These are phyloP conservation scores for Sarcophaga bullata DNA, from an alignment of 1,140 invertebrate species.

Conservation along the genomic window DNA sequence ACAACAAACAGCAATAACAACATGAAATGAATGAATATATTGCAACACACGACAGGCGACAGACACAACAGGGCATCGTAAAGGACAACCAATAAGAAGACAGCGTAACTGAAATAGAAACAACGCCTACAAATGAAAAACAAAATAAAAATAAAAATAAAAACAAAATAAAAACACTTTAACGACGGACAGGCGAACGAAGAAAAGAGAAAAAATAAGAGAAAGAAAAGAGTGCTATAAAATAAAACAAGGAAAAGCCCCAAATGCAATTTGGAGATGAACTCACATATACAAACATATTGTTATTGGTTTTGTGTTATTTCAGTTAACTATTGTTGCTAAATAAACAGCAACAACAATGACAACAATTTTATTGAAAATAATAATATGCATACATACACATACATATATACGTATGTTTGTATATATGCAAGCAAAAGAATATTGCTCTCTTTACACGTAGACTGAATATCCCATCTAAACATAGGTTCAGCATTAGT, in stretches of 20 bases:
- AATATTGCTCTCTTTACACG: not conserved
- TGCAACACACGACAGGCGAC: no score
- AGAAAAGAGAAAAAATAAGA: not conserved
- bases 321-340: constrained; percentile 12
- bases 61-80: not conserved
- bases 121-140: constrained; percentile 4
- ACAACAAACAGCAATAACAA: constrained; percentile 12
- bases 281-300: not conserved
- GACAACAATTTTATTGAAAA: constrained; percentile 7
- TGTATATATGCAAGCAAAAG: not conserved
- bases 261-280: not conserved
- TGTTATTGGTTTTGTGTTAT: not conserved
- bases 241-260: not conserved
- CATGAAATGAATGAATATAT: not conserved
- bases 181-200: not conserved
- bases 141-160: not conserved
- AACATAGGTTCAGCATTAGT: no score
- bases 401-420: no score
- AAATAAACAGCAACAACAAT: not conserved
- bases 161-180: not conserved
- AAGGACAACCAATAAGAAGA: not conserved
- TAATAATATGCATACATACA: not conserved
- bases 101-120: not conserved
- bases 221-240: not conserved
- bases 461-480: not conserved